These are phyloP conservation scores for Meteorus cinctellus DNA, from an alignment of 2,888 invertebrate species.

Conservation along the genomic window DNA sequence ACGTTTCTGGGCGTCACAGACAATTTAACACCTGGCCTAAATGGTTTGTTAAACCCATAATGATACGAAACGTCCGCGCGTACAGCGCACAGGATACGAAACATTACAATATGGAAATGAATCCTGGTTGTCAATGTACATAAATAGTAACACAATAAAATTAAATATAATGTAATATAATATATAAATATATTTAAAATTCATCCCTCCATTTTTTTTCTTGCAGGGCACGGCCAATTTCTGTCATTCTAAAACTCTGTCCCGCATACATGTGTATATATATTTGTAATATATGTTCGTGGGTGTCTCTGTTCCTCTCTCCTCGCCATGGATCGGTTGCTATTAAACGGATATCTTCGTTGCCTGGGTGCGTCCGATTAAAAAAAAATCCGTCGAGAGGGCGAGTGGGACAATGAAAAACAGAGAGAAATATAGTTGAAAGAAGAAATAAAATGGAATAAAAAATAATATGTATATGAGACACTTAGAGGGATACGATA, in stretches of 20 bases:
- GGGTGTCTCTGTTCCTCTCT: constrained; percentile 27
- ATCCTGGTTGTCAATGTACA: constrained; percentile 46
- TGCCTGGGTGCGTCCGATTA: constrained; percentile 52
- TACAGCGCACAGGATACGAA: constrained; percentile 65
- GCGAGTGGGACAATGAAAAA: neutral
- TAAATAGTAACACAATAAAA: constrained; percentile 22
- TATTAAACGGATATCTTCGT: constrained; percentile 54
- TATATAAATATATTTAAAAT: constrained; percentile 25
- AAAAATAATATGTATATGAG: constrained; percentile 22
- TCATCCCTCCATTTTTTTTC: constrained; percentile 55
- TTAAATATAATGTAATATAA: neutral
- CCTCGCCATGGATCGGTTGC: constrained; percentile 52
- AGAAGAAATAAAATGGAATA: constrained; percentile 16
- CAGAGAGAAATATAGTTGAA: constrained; percentile 31
- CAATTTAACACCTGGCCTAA: constrained; percentile 73
- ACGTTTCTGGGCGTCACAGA: constrained; percentile 67
- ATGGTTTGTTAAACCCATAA: constrained; percentile 72
- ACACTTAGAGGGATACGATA: constrained; percentile 33
- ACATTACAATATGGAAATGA: constrained; percentile 72
- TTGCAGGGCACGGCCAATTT: constrained; percentile 68
- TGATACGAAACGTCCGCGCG: constrained; percentile 51
- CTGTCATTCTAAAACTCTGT: constrained; percentile 57
- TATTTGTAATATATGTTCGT: constrained; percentile 11
- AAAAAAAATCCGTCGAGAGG: constrained; percentile 46
- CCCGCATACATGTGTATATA: neutral